These are phyloP conservation scores for Euthynnus affinis DNA, from an alignment of 2,797 vertebrate genomes.

Conservation along the genomic window DNA sequence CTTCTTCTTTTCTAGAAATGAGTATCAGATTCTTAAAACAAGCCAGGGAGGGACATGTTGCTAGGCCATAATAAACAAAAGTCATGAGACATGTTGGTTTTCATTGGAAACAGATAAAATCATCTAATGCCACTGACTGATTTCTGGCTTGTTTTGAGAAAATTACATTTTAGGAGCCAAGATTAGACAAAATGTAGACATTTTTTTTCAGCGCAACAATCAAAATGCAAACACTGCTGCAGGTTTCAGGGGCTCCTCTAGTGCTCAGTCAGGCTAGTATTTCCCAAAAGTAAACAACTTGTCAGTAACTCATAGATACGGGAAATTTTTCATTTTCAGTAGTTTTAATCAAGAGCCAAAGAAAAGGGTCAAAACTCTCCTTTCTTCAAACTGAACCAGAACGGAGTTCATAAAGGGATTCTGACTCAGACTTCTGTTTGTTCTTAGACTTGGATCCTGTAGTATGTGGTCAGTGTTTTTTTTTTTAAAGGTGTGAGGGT, in stretches of 20 bases:
- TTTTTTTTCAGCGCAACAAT: conserved; percentile 9
- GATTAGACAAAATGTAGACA: neutral
- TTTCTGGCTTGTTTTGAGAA: neutral
- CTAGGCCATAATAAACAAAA: neutral
- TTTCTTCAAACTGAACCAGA: conserved; percentile 21
- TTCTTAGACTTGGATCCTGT: conserved; percentile 47
- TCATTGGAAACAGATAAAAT: neutral
- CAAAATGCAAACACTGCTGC: conserved; percentile 23
- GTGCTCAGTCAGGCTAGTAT: conserved; percentile 15
- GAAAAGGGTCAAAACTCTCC: conserved; percentile 48
- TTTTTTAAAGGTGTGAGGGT: conserved; percentile 50
- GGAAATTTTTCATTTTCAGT: conserved; percentile 56
- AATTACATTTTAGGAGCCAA: neutral
- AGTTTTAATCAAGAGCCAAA: conserved; percentile 59
- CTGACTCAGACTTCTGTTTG: conserved; percentile 53
- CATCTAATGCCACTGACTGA: neutral
- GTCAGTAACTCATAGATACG: conserved; percentile 40
- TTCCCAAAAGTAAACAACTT: conserved; percentile 49
- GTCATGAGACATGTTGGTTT: neutral
- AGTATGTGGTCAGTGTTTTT: conserved; percentile 62
- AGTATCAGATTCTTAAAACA: neutral
- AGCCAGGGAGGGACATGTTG: neutral
- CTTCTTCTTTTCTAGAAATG: conserved; percentile 2
- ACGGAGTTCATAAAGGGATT: conserved; percentile 36
- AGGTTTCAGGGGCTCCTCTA: neutral